Evolutionary conservation across 2,888 invertebrate genomes (phyloP).

Genomic region (Diarsia mendica): DNA sequence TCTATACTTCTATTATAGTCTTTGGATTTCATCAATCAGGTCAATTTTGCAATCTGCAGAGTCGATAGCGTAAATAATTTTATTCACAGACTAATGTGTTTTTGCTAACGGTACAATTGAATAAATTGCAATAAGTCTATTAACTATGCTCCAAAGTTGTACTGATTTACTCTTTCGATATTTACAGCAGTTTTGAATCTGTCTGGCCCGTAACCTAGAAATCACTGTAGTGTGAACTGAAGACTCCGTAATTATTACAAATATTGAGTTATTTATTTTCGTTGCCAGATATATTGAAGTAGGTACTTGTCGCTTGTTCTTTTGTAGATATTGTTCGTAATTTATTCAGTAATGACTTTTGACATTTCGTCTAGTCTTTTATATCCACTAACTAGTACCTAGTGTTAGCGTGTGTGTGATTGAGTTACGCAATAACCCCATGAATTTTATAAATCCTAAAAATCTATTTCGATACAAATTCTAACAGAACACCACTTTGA

Average conservation of each 20-base stretch:
- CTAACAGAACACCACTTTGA: neutral
- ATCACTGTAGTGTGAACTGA: neutral
- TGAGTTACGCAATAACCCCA: neutral
- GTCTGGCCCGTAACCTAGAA: neutral
- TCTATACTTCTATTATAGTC: too few species aligned
- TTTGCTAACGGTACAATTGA: constrained; percentile 18
- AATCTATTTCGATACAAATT: neutral
- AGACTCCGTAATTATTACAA: neutral
- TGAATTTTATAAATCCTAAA: neutral
- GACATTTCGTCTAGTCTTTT: neutral
- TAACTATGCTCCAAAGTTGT: neutral
- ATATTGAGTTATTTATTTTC: too few species aligned
- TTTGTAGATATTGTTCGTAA: too few species aligned
- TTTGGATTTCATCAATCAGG: neutral
- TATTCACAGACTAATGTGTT: neutral
- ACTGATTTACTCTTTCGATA: neutral
- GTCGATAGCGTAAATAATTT: neutral
- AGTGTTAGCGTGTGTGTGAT: neutral
- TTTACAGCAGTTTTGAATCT: neutral
- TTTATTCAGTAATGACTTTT: too few species aligned
- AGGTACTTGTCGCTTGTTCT: too few species aligned
- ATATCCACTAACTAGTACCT: neutral
- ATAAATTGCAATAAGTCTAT: neutral
- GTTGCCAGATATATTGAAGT: too few species aligned
- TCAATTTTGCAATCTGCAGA: neutral